phyloP scores from a whole-genome alignment of 2,888 invertebrate species.

The Thyatira batis region DNA sequence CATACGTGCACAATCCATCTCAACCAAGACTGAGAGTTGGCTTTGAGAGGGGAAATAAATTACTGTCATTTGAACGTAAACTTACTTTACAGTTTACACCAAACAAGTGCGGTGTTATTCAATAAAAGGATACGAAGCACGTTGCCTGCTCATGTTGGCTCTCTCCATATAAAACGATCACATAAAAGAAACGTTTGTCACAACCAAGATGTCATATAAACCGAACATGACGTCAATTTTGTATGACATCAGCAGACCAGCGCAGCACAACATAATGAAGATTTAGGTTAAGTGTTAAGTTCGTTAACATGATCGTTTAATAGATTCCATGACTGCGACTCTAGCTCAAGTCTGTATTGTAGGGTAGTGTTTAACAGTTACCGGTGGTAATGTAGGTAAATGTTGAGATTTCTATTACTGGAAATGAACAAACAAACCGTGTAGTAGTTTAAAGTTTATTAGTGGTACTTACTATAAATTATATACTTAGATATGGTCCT shows the following conservation, averaged over 20 bases:
- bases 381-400: no score
- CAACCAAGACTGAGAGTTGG: conserved; percentile 39
- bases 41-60: conserved; percentile 57
- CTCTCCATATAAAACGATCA: conserved; percentile 4
- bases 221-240: conserved; percentile 21
- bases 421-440: not conserved
- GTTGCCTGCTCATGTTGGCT: conserved; percentile 17
- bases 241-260: conserved; percentile 25
- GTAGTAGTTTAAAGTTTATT: no score
- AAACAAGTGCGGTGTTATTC: conserved; percentile 23
- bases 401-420: not conserved
- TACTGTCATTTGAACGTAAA: conserved; percentile 53
- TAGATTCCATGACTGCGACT: conserved; percentile 23
- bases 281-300: conserved; percentile 1
- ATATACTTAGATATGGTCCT: no score
- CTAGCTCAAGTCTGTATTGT: conserved; percentile 8
- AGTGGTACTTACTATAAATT: no score
- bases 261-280: not conserved
- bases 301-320: conserved; percentile 28
- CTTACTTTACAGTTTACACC: not conserved
- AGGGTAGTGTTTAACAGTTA: not conserved
- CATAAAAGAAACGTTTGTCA: conserved; percentile 6
- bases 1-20: conserved; percentile 32
- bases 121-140: conserved; percentile 32
- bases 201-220: conserved; percentile 3